Conservation (phyloP, 1,140 invertebrate genomes). For the Drosophila leontia region DNA sequence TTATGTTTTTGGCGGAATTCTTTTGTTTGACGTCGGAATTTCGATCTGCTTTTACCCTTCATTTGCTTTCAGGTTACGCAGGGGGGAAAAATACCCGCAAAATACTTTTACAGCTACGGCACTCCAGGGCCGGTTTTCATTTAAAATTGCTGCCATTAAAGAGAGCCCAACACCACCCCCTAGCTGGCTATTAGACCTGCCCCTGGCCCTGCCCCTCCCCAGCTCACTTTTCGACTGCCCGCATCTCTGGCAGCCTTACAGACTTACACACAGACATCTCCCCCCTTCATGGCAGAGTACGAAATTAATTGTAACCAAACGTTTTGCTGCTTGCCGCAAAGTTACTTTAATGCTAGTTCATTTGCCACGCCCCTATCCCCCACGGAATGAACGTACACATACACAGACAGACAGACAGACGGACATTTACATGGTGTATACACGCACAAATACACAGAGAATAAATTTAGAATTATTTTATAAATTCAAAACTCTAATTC, state of each 20-base stretch:
- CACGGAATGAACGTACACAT: slow-evolving; percentile 20
- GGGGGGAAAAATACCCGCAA: slow-evolving; percentile 3
- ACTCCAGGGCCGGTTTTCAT: slow-evolving; percentile 40
- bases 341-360: slow-evolving; percentile 74
- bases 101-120: slow-evolving; percentile 33
- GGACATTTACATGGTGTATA: slow-evolving; percentile 15
- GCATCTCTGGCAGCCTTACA: slow-evolving; percentile 10
- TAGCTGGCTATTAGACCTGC: slow-evolving; percentile 14
- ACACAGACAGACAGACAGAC: slow-evolving; percentile 15
- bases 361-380: slow-evolving; percentile 61
- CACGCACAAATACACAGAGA: slow-evolving; percentile 27
- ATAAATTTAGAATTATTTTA: background rate
- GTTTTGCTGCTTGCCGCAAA: slow-evolving; percentile 77
- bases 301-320: slow-evolving; percentile 75
- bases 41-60: slow-evolving; percentile 22
- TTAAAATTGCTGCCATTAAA: slow-evolving; percentile 56
- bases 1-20: slow-evolving; percentile 22
- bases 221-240: too few relatives aligned
- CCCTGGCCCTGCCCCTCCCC: background rate
- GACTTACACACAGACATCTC: background rate
- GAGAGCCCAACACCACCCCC: slow-evolving; percentile 8
- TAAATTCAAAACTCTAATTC: too few relatives aligned
- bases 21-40: slow-evolving; percentile 28
- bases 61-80: slow-evolving; percentile 12
- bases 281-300: slow-evolving; percentile 37